These are phyloP conservation scores for Coreius guichenoti DNA, from an alignment of 2,797 vertebrate species.

Conservation along the genomic window DNA sequence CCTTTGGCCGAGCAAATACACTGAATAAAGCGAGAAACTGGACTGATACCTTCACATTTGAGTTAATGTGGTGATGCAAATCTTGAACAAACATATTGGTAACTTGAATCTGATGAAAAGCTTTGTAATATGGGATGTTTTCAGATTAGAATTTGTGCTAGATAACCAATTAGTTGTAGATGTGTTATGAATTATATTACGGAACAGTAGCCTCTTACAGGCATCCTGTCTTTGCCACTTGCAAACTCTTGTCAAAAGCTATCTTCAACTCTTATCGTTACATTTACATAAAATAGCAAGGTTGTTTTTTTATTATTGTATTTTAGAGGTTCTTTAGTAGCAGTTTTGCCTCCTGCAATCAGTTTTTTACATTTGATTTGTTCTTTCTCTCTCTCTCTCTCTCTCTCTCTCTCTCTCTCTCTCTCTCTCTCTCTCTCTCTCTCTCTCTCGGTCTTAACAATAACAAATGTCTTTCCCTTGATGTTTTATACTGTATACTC, in stretches of 20 bases:
- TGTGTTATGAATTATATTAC: background rate
- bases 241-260: background rate
- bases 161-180: background rate
- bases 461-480: background rate
- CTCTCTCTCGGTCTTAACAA: background rate
- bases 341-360: background rate
- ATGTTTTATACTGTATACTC: background rate
- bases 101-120: background rate
- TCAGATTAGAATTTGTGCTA: background rate
- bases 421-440: background rate
- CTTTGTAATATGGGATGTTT: background rate
- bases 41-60: background rate
- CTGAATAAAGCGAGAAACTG: background rate
- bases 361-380: background rate
- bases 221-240: background rate
- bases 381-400: background rate
- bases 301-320: background rate
- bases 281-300: background rate
- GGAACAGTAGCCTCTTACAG: background rate
- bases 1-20: background rate
- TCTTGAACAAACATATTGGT: background rate
- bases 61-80: constrained; percentile 4
- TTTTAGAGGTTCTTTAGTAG: background rate
- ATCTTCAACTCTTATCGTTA: background rate
- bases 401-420: background rate